Conservation (phyloP, 2,888 invertebrate species). For the Falcaria lacertinaria region DNA sequence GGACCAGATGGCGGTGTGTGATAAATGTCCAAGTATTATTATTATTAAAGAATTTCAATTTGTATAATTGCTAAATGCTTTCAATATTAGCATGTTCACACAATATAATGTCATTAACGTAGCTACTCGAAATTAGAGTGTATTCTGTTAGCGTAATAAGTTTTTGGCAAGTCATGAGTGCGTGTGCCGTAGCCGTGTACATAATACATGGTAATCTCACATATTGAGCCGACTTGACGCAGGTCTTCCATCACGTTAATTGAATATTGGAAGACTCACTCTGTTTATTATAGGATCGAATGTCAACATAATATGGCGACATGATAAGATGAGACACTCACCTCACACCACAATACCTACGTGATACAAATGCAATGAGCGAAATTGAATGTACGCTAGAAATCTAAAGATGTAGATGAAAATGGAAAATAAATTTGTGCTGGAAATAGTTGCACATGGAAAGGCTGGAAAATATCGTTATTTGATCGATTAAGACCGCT, state of each 20-base stretch:
- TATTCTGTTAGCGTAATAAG: background rate
- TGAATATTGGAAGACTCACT: slow-evolving; percentile 37
- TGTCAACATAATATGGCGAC: slow-evolving; percentile 24
- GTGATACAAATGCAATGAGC: slow-evolving; percentile 19
- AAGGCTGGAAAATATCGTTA: slow-evolving; percentile 15
- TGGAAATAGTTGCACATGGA: slow-evolving; percentile 22
- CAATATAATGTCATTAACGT: too few relatives aligned
- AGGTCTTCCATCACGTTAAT: slow-evolving; percentile 35
- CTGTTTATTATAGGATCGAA: slow-evolving; percentile 31
- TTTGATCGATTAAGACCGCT: slow-evolving; percentile 21
- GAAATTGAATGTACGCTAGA: slow-evolving; percentile 23
- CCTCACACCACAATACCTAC: too few relatives aligned
- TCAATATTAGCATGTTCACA: too few relatives aligned
- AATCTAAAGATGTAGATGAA: slow-evolving; percentile 18
- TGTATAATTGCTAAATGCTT: too few relatives aligned
- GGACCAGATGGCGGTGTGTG: too few relatives aligned
- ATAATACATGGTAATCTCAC: background rate
- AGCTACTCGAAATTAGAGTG: background rate
- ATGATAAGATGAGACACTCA: slow-evolving; percentile 18
- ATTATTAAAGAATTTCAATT: too few relatives aligned
- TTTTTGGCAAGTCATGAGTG: background rate
- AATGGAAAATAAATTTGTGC: slow-evolving; percentile 31
- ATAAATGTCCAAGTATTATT: too few relatives aligned
- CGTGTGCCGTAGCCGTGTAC: too few relatives aligned
- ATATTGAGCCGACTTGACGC: background rate